phyloP scores from a whole-genome alignment of 1,140 invertebrate genomes.

The Cryptotermes secundus region DNA sequence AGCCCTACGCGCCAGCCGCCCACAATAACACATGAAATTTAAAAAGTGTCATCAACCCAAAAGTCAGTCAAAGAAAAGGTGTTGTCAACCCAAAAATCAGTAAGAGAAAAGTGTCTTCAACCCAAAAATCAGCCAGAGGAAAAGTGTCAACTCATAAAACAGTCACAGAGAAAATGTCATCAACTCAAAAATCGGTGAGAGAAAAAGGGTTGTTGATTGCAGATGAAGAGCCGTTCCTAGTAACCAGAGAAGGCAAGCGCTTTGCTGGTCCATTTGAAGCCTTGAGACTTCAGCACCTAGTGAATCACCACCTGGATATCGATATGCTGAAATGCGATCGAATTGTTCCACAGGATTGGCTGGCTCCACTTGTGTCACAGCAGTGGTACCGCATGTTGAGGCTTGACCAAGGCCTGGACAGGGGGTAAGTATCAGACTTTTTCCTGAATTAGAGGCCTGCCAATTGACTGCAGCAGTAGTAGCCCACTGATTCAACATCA shows the following conservation, averaged over 20 bases:
- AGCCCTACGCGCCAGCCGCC: too few species aligned
- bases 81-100: too few species aligned
- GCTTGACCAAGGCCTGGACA: constrained; percentile 69
- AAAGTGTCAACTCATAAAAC: too few species aligned
- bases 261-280: constrained; percentile 62
- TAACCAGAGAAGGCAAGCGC: constrained; percentile 57
- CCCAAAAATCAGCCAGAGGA: too few species aligned
- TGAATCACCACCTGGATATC: constrained; percentile 70
- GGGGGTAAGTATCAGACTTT: constrained; percentile 54
- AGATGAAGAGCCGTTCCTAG: constrained; percentile 59
- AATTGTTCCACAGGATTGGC: constrained; percentile 69
- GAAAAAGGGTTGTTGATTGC: constrained; percentile 29
- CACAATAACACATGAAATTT: too few species aligned
- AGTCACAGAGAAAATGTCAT: too few species aligned
- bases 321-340: constrained; percentile 67
- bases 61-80: too few species aligned
- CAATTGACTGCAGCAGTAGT: too few species aligned
- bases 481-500: too few species aligned
- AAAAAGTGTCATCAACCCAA: too few species aligned
- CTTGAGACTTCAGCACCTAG: constrained; percentile 67
- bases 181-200: too few species aligned
- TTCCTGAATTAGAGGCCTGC: background rate
- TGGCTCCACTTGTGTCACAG: constrained; percentile 61
- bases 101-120: too few species aligned
- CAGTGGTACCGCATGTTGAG: constrained; percentile 71